Percentiles rank a stretch among this genome's conserved stretches.
phyloP scores from a whole-genome alignment of 2,797 vertebrate species.

The Discoglossus pictus region DNA sequence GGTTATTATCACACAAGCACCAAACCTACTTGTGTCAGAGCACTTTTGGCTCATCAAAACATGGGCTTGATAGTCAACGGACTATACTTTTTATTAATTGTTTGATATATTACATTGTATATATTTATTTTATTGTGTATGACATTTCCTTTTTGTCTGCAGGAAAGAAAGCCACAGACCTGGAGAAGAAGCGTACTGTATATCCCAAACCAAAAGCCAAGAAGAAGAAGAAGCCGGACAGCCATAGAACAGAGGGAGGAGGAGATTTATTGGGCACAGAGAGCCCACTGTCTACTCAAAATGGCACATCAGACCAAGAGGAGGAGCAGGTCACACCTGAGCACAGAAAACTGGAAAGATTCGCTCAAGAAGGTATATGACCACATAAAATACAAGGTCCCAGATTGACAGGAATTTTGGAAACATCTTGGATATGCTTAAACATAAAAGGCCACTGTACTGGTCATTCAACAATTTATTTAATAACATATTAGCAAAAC shows the following conservation, averaged over 20 bases:
- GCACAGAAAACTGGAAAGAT: conserved; percentile 49
- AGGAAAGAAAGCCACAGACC: conserved; percentile 85
- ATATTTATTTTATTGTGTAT: too few relatives aligned
- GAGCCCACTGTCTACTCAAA: conserved; percentile 55
- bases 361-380: conserved; percentile 66
- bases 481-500: too few relatives aligned
- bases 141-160: background rate
- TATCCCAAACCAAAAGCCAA: conserved; percentile 80
- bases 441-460: too few relatives aligned
- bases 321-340: conserved; percentile 70
- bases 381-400: background rate
- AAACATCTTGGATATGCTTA: too few relatives aligned
- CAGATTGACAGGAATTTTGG: too few relatives aligned
- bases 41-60: too few relatives aligned
- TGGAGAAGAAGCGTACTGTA: conserved; percentile 82
- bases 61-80: too few relatives aligned
- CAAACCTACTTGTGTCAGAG: too few relatives aligned
- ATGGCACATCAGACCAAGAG: conserved; percentile 70
- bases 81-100: too few relatives aligned
- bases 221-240: conserved; percentile 78
- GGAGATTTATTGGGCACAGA: conserved; percentile 62
- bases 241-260: conserved; percentile 57
- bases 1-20: conserved; percentile 74
- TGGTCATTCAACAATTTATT: too few relatives aligned
- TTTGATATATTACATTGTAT: too few relatives aligned